Evolutionary conservation across 2,888 invertebrate species (phyloP).

Genomic region (Trissolcus japonicus): DNA sequence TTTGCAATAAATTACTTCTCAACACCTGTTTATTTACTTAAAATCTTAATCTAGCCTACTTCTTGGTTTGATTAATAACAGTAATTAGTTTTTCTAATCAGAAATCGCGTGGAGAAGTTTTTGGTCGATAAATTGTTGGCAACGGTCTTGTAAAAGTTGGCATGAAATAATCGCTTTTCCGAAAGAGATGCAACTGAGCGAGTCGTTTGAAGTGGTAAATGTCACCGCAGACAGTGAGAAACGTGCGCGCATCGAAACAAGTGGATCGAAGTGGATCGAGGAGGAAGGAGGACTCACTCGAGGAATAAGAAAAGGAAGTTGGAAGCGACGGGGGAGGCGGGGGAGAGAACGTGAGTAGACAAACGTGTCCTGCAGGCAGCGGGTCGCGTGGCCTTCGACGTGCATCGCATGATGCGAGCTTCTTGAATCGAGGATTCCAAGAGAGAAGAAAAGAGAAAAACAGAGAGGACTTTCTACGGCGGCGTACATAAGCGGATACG

Average conservation of each 20-base stretch:
- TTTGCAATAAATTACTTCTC: too few species aligned
- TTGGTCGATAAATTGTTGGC: constrained; percentile 19
- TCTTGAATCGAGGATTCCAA: constrained; percentile 58
- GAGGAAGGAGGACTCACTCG: constrained; percentile 19
- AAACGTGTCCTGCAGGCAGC: constrained; percentile 64
- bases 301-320: constrained; percentile 43
- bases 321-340: constrained; percentile 13
- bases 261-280: constrained; percentile 46
- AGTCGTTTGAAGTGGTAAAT: constrained; percentile 30
- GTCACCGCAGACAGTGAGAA: constrained; percentile 43
- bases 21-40: too few species aligned
- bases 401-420: constrained; percentile 65
- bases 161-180: constrained; percentile 22
- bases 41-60: too few species aligned
- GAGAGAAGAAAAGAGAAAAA: constrained; percentile 54
- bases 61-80: constrained; percentile 11
- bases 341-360: constrained; percentile 47
- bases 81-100: constrained; percentile 32
- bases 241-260: constrained; percentile 35
- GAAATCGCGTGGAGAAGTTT: constrained; percentile 3
- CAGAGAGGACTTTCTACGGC: constrained; percentile 55
- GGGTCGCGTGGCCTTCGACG: constrained; percentile 71
- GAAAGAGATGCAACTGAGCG: constrained; percentile 3
- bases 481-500: constrained; percentile 45
- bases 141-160: constrained; percentile 17